Evolutionary conservation across 1,140 invertebrate species (phyloP), one percentile per base, ranked within the genome.

Genomic region (Trachymyrmex cornetzi): DNA sequence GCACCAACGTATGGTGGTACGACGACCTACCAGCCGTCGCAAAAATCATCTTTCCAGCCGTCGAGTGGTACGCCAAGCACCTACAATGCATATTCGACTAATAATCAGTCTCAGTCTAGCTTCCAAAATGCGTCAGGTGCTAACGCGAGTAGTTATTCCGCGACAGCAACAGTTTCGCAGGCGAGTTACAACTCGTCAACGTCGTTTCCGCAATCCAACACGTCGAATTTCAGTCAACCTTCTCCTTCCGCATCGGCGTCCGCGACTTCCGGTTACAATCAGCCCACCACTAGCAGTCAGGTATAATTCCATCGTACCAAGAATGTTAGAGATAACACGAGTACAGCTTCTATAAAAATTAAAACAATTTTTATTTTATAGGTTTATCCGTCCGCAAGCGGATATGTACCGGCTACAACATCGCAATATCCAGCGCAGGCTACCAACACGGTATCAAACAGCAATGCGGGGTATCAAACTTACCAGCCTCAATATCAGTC

Each of bases 401-500:
- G 93, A 71, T 95, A 95, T 38, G 93, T 90, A 27, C 91, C 95
- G 6, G 92, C 94, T 57, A 95, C 95, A 34, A 95, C 95, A 53
- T 94, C 94, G 6, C 95, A 95, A 50, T 95, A 95, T 79, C 94
- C 94, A 88, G 90, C 93, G 4, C 94, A 94, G 69, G 92, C 93
- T 24, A 95, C 94, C 3, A 95, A 93, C 63, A 93, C 93, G 0
- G 92, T 92, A 24, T 93, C 93, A 4, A 95, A 93, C 77, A 94
- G 92, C 53, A 94, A 92, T 79, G 90, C 94, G 1, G 92, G 88
- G 0, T 95, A 95, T 88, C 95, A 95, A 87, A 88, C 91, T n/a
- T 95, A 95, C 67, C 94, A 94, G 81, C 92, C 92, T 0, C 94
- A 95, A 81, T 95, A 95, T 93, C 95, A 95, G 89, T 92, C 93